Conservation (phyloP, 2,797 vertebrate species). For the Melanogrammus aeglefinus region DNA sequence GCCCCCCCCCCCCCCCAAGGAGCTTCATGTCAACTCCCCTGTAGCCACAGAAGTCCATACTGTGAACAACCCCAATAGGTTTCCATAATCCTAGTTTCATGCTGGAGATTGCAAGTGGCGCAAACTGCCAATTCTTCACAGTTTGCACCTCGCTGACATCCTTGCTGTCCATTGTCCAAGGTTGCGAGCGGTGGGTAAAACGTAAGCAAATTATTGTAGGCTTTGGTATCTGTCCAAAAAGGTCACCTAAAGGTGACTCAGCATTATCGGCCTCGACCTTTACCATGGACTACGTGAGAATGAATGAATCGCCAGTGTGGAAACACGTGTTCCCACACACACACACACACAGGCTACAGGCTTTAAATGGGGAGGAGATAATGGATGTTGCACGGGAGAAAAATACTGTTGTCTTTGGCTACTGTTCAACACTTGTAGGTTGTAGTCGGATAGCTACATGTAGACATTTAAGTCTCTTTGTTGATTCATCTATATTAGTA, state of each 20-base stretch:
- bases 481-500: no score
- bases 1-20: no score
- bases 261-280: constrained; percentile 51
- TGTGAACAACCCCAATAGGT: constrained; percentile 4
- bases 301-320: constrained; percentile 44
- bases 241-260: constrained; percentile 45
- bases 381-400: constrained; percentile 44
- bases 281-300: constrained; percentile 67
- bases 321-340: constrained; percentile 5
- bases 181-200: background rate
- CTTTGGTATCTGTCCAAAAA: constrained; percentile 17
- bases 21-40: no score
- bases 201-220: background rate
- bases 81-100: no score
- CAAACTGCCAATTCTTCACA: no score
- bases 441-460: background rate
- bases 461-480: no score
- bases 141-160: no score
- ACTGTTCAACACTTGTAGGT: constrained; percentile 53
- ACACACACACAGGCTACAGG: constrained; percentile 21
- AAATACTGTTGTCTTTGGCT: constrained; percentile 13
- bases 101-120: no score
- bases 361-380: constrained; percentile 51
- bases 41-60: no score
- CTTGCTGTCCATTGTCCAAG: background rate